These are phyloP conservation scores for Dipodomys spectabilis DNA, from an alignment of 2,113 vertebrate genomes.

Conservation along the genomic window DNA sequence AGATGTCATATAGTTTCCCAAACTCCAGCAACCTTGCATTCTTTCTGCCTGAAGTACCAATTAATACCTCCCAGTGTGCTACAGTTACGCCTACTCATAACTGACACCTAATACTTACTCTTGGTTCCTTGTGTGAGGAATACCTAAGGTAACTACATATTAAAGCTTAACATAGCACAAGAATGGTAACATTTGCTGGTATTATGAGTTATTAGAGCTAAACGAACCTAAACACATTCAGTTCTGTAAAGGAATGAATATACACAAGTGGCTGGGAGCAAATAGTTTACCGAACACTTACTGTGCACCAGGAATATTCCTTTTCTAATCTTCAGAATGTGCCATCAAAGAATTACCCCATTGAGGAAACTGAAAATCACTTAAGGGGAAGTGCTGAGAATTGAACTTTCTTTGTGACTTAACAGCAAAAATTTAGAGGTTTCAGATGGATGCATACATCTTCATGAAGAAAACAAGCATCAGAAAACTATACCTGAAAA, in stretches of 20 bases:
- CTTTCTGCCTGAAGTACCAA: too few relatives aligned
- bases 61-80: too few relatives aligned
- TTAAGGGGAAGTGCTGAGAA: neutral
- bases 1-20: too few relatives aligned
- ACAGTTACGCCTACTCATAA: too few relatives aligned
- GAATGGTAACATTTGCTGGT: too few relatives aligned
- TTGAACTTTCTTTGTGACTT: neutral
- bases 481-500: neutral
- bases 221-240: neutral
- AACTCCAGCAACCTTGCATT: too few relatives aligned
- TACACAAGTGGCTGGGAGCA: neutral
- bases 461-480: neutral
- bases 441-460: neutral
- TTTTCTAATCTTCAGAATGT: slow-evolving; percentile 46
- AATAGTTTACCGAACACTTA: neutral
- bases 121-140: too few relatives aligned
- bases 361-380: neutral
- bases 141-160: too few relatives aligned
- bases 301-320: neutral
- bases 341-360: neutral
- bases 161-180: too few relatives aligned
- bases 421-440: neutral
- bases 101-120: too few relatives aligned
- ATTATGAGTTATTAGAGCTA: neutral
- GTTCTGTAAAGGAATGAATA: neutral